phyloP scores from a whole-genome alignment of 2,797 vertebrate species.

The Anniella stebbinsi region DNA sequence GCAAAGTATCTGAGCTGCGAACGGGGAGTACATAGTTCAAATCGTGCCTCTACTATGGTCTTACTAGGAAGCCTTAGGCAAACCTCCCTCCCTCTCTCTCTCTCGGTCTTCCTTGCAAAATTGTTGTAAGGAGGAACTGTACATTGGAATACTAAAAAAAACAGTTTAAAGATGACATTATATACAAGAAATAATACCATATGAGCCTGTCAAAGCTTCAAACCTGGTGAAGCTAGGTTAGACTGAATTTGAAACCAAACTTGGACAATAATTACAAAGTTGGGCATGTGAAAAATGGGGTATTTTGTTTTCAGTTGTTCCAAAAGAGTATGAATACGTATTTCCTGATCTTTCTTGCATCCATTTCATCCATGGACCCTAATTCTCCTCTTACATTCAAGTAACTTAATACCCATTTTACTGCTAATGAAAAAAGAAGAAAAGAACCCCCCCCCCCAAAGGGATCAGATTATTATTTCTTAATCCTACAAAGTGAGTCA shows the following conservation, averaged over 20 bases:
- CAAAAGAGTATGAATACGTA: neutral
- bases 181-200: neutral
- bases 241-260: neutral
- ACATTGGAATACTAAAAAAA: neutral
- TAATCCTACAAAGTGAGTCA: neutral
- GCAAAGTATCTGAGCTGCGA: neutral
- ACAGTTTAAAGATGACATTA: too few species aligned
- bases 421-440: neutral
- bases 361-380: neutral
- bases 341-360: neutral
- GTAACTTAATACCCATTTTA: neutral
- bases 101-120: too few species aligned
- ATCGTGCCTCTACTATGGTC: neutral
- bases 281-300: neutral
- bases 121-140: neutral
- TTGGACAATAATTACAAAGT: neutral
- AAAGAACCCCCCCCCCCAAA: neutral
- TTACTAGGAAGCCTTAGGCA: neutral
- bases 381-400: neutral
- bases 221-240: neutral
- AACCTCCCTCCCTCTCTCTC: neutral
- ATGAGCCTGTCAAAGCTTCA: neutral
- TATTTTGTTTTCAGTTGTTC: neutral
- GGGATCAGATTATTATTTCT: neutral
- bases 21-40: neutral